These are phyloP conservation scores for Leistus spinibarbis DNA, from an alignment of 2,888 invertebrate genomes.

Conservation along the genomic window DNA sequence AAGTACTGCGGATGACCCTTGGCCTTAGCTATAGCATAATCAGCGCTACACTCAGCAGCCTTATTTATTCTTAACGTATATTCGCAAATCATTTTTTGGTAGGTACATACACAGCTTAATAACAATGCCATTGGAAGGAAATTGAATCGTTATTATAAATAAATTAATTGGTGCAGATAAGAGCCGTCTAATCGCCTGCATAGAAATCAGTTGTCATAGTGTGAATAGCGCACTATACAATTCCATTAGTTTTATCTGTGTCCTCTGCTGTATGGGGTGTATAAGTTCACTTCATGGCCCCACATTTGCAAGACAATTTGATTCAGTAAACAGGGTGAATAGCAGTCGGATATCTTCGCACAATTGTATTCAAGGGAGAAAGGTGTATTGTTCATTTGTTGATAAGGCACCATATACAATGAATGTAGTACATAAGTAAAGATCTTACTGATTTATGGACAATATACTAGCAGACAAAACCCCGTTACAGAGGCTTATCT, in stretches of 20 bases:
- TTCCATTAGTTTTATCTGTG: constrained; percentile 30
- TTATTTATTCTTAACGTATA: neutral
- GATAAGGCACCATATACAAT: constrained; percentile 31
- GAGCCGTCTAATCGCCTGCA: constrained; percentile 12
- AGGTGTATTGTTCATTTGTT: constrained; percentile 36
- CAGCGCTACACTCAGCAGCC: constrained; percentile 2
- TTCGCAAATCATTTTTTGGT: neutral
- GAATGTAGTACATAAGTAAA: constrained; percentile 22
- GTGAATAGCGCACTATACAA: constrained; percentile 27
- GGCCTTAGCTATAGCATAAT: constrained; percentile 38
- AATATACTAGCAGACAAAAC: constrained; percentile 18
- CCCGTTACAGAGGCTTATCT: neutral
- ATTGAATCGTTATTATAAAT: neutral
- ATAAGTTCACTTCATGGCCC: constrained; percentile 20
- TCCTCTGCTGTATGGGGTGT: neutral
- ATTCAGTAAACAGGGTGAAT: constrained; percentile 37
- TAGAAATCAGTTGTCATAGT: constrained; percentile 9
- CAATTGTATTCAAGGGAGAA: constrained; percentile 29
- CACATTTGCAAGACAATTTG: constrained; percentile 37
- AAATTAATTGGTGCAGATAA: constrained; percentile 26
- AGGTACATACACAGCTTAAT: no score
- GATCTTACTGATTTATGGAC: constrained; percentile 33
- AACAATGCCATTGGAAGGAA: no score
- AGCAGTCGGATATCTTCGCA: constrained; percentile 31
- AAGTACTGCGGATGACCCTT: constrained; percentile 27